Evolutionary conservation across 1,140 invertebrate species (phyloP).

Genomic region (Drosophila sechellia): DNA sequence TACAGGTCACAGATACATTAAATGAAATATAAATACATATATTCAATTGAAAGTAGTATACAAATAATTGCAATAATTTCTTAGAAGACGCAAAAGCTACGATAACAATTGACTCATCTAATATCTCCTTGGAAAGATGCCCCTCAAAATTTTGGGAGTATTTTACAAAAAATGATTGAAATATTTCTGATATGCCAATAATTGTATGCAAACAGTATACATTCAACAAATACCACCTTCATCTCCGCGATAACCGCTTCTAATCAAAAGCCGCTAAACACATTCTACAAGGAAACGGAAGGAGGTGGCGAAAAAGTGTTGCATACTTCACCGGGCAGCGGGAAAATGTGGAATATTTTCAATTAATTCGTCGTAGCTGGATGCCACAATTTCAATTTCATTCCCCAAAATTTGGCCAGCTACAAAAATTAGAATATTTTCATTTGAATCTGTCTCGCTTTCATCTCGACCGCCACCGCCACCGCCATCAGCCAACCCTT

Average conservation of each 20-base stretch:
- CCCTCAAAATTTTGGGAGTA: too few species aligned
- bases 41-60: background rate
- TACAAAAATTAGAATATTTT: conserved; percentile 57
- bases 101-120: too few species aligned
- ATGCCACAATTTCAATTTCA: conserved; percentile 67
- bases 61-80: too few species aligned
- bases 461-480: conserved; percentile 20
- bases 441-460: conserved; percentile 53
- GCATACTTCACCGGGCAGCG: conserved; percentile 47
- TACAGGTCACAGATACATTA: too few species aligned
- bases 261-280: conserved; percentile 11
- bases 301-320: conserved; percentile 18
- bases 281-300: background rate
- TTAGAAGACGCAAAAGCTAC: too few species aligned
- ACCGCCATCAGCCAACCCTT: conserved; percentile 34
- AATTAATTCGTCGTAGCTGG: conserved; percentile 67
- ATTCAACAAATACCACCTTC: background rate
- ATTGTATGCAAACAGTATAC: background rate
- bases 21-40: background rate
- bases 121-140: too few species aligned
- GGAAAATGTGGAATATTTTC: conserved; percentile 78
- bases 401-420: conserved; percentile 32
- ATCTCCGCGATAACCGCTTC: background rate
- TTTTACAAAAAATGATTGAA: too few species aligned
- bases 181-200: background rate